Percentiles rank a stretch among this genome's conserved stretches.
These are phyloP conservation scores for Cephus pygmeus DNA, from an alignment of 2,888 invertebrate species.

Conservation along the genomic window DNA sequence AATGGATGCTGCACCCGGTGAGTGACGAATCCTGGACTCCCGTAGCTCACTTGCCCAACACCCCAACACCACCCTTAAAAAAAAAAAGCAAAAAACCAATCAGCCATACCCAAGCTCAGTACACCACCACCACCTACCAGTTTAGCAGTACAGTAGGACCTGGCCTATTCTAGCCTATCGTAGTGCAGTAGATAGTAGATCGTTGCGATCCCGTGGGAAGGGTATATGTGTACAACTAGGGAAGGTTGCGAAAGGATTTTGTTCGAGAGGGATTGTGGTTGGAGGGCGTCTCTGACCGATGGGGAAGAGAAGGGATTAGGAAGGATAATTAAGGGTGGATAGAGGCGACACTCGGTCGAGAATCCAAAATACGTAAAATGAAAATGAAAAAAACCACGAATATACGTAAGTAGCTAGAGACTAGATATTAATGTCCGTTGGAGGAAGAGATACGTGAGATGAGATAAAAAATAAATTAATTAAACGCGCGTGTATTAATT, in stretches of 20 bases:
- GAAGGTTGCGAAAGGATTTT: background rate
- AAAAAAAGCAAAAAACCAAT: slow-evolving; percentile 23
- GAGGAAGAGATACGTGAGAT: slow-evolving; percentile 2
- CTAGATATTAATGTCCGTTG: background rate
- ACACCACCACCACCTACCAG: slow-evolving; percentile 21
- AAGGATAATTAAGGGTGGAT: background rate
- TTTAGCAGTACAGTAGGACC: slow-evolving; percentile 40
- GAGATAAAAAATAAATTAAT: slow-evolving; percentile 26
- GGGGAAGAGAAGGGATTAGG: background rate
- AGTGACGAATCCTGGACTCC: slow-evolving; percentile 62
- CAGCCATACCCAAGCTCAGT: slow-evolving; percentile 33
- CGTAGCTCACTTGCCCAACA: slow-evolving; percentile 36
- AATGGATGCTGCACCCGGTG: slow-evolving; percentile 66
- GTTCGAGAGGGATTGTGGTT: background rate
- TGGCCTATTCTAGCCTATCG: slow-evolving; percentile 36
- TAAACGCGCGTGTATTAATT: slow-evolving; percentile 25
- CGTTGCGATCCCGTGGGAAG: background rate
- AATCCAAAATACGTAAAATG: background rate
- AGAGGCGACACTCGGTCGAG: background rate
- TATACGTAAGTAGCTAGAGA: background rate
- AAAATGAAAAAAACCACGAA: background rate
- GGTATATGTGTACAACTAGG: background rate
- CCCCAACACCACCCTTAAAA: slow-evolving; percentile 25
- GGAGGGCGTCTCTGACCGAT: background rate
- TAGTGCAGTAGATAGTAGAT: slow-evolving; percentile 30